phyloP scores from a whole-genome alignment of 2,113 vertebrate species.

The Lepisosteus osseus region DNA sequence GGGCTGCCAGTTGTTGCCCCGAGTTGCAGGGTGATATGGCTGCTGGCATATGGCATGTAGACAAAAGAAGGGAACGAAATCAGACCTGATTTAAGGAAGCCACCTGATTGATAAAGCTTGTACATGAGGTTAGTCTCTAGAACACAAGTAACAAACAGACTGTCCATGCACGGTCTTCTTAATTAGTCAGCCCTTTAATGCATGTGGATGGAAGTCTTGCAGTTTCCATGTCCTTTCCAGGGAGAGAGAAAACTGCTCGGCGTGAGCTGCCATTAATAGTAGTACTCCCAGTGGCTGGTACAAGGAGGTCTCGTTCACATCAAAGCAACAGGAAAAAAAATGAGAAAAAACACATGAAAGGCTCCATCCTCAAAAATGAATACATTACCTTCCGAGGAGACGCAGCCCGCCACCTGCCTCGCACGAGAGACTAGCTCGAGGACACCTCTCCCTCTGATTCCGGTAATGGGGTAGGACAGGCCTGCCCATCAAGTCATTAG shows the following conservation, averaged over 20 bases:
- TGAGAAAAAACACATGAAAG: not conserved
- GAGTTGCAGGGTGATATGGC: no score
- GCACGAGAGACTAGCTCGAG: not conserved
- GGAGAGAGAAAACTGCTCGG: not conserved
- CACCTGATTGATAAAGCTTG: no score
- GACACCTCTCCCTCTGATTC: not conserved
- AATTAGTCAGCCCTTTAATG: not conserved
- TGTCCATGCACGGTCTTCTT: no score
- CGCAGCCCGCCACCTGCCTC: not conserved
- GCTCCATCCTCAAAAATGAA: not conserved
- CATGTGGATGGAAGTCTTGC: not conserved
- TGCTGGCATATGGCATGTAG: no score
- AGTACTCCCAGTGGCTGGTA: not conserved
- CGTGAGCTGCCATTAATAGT: not conserved
- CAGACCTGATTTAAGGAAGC: no score
- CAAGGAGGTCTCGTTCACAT: not conserved
- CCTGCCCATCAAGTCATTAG: not conserved
- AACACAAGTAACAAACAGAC: no score
- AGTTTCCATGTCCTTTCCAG: not conserved
- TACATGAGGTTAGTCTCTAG: no score
- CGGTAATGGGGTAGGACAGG: not conserved
- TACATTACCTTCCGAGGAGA: not conserved
- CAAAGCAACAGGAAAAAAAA: not conserved
- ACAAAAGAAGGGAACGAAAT: no score
- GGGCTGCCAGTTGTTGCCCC: no score